Base-by-base conservation (phyloP, 2,888 invertebrate species). In the Poecilus cupreus region DNA sequence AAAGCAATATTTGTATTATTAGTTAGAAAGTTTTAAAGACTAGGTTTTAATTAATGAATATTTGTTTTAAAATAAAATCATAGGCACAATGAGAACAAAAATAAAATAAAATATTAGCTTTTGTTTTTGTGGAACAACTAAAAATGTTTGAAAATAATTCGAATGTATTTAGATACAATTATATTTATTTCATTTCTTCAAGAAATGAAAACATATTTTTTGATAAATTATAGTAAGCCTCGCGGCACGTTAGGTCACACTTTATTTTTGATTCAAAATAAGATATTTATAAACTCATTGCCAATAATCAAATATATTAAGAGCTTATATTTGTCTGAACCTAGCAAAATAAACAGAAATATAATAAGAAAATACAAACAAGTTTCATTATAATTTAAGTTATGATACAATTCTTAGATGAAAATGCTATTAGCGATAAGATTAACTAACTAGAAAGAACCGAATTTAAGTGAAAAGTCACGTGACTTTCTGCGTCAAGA, bases 371-470 rank as follows among this genome's bases (percentile, higher is more conserved):
- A 24, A 22, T 60, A 22, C 22, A 54, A 54, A 54, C 22, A 32
- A 5, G 11, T 60, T 24, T 60, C 3, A 18, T 26, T 54, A 60
- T 24, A 13, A 57, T 24, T 39, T 39, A 39, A 43, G 43, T 13
- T 11, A 43, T 0, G 13, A 43, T 11, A 43, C n/a, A 60, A 11
- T 54, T 11, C 26, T 24, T 11, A 60, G n/a, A 26, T n/a, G 8
- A 16, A 16, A 16, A 16, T 37, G 6, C 6, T n/a, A 64, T 37
- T 5, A 68, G 10, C 18, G 64, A 68, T 68, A 68, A 68, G 64
- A 68, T 68, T 68, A 68, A 6, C 13, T 13, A 68, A 68, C 64
- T 37, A 68, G 32, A 68, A 68, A 68, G 18, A 68, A 68, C 64
- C 37, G 64, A 68, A 68, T 32, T 39, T 37, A 8, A 8, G 37